A percentile compares a stretch with the other conserved stretches of the same genome.
Conservation (phyloP, 2,797 vertebrate species). For the Periparus ater region DNA sequence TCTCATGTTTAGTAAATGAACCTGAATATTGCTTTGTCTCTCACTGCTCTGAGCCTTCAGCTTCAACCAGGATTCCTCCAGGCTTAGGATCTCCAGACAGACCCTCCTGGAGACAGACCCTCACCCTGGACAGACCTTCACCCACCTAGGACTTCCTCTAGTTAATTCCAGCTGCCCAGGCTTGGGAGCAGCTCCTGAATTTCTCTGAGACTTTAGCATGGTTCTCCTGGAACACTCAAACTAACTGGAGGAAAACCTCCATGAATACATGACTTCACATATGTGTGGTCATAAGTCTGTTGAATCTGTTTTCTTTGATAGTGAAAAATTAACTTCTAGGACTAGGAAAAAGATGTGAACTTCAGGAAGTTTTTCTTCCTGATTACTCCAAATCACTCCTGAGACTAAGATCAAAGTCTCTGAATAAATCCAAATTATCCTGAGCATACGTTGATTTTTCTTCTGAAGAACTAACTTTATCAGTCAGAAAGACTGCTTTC, state of each 20-base stretch:
- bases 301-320: not conserved
- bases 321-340: not conserved
- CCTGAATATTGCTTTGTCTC: not conserved
- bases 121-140: too few relatives aligned
- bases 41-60: not conserved
- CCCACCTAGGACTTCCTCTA: not conserved
- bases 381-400: not conserved
- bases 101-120: not conserved
- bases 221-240: not conserved
- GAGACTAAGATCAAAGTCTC: not conserved
- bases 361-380: not conserved
- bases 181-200: not conserved
- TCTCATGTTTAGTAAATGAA: not conserved
- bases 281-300: not conserved
- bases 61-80: not conserved
- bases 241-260: not conserved
- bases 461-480: not conserved
- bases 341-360: not conserved
- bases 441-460: not conserved
- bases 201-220: not conserved
- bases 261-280: not conserved
- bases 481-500: not conserved
- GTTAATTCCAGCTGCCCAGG: not conserved
- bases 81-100: not conserved
- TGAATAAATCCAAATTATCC: not conserved